phyloP scores from a whole-genome alignment of 2,113 vertebrate genomes.

The Siphamia tubifer region DNA sequence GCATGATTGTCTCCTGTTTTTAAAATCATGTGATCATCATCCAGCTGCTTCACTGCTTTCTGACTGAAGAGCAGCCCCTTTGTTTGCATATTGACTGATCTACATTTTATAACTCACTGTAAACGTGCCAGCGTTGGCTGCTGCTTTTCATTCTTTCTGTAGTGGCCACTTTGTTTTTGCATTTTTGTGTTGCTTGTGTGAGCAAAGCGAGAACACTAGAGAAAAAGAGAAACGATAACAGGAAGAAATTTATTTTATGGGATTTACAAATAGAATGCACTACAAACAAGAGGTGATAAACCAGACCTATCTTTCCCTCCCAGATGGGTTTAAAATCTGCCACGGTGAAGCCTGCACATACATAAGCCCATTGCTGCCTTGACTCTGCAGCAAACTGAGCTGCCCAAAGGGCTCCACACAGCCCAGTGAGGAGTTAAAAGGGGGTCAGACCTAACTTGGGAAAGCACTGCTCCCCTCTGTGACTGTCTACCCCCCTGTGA shows the following conservation, averaged over 20 bases:
- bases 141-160: conserved; percentile 45
- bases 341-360: conserved; percentile 54
- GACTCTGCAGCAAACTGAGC: conserved; percentile 59
- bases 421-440: conserved; percentile 55
- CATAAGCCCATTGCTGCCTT: conserved; percentile 63
- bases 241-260: conserved; percentile 43
- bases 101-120: conserved; percentile 47
- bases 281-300: conserved; percentile 57
- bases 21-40: conserved; percentile 54
- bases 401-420: conserved; percentile 62
- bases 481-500: conserved; percentile 62
- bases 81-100: conserved; percentile 51
- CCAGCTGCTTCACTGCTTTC: conserved; percentile 55
- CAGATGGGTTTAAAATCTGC: conserved; percentile 72
- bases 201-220: neutral
- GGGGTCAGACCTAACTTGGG: conserved; percentile 55
- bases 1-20: conserved; percentile 46
- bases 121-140: conserved; percentile 33
- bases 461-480: conserved; percentile 50
- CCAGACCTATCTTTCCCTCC: conserved; percentile 65
- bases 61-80: conserved; percentile 46
- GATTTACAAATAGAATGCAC: conserved; percentile 59
- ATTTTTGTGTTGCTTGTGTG: conserved; percentile 29
- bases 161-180: conserved; percentile 39
- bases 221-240: conserved; percentile 18